phyloP scores from a whole-genome alignment of 2,113 vertebrate species.

The Agelaius tricolor region DNA sequence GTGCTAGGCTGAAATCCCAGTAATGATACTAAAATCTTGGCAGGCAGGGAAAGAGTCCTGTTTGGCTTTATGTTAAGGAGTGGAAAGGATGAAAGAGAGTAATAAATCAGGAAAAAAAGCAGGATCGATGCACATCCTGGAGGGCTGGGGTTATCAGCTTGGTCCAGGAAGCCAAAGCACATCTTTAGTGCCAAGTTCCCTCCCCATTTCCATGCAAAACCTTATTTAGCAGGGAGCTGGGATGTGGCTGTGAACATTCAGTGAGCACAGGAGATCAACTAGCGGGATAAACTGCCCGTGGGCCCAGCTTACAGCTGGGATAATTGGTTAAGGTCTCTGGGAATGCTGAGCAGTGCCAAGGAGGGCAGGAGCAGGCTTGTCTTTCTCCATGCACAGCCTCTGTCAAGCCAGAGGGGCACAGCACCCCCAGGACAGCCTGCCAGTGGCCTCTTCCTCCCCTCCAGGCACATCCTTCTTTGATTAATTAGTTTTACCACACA shows the following conservation, averaged over 20 bases:
- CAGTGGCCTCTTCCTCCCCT: neutral
- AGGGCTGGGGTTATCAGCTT: neutral
- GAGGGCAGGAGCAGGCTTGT: neutral
- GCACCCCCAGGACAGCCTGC: neutral
- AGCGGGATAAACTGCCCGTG: fast-evolving
- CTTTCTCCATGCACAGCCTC: neutral
- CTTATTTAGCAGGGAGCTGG: neutral
- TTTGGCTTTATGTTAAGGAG: neutral
- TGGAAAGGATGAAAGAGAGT: neutral
- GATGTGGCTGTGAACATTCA: neutral
- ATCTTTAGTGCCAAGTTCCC: neutral
- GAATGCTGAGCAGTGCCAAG: neutral
- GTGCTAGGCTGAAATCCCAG: neutral
- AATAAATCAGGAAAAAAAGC: neutral
- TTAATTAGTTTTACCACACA: neutral
- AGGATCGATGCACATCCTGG: neutral
- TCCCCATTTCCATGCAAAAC: neutral
- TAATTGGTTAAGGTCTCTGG: neutral
- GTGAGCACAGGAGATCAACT: neutral
- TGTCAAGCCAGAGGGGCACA: neutral
- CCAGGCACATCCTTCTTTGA: neutral
- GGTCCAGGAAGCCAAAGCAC: neutral
- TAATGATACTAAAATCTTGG: neutral
- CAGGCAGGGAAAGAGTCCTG: neutral
- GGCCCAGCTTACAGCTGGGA: neutral